A percentile compares a stretch with the other conserved stretches of the same genome.
phyloP scores from a whole-genome alignment of 1,140 invertebrate species.

The Carcinoscorpius rotundicauda region DNA sequence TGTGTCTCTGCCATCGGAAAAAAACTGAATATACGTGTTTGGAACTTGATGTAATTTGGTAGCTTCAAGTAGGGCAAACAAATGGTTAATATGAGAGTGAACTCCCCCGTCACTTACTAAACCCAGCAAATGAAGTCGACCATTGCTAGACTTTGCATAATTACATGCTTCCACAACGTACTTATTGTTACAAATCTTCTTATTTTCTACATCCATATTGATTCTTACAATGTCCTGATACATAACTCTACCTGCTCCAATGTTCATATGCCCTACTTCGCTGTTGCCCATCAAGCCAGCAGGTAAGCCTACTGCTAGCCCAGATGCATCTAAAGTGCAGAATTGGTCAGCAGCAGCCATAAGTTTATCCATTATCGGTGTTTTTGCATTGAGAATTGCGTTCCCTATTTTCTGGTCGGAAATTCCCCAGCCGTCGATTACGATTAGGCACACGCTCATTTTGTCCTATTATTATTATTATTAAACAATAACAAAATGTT shows the following conservation, averaged over 20 bases:
- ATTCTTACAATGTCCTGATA: slow-evolving; percentile 41
- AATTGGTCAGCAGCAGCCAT: slow-evolving; percentile 30
- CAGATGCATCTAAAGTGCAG: slow-evolving; percentile 37
- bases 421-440: slow-evolving; percentile 38
- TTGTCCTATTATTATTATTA: neutral
- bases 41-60: slow-evolving; percentile 34
- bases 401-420: slow-evolving; percentile 34
- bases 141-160: slow-evolving; percentile 30
- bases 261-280: slow-evolving; percentile 43
- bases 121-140: slow-evolving; percentile 35
- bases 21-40: slow-evolving; percentile 37
- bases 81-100: slow-evolving; percentile 40
- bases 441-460: slow-evolving; percentile 35
- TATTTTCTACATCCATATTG: slow-evolving; percentile 32
- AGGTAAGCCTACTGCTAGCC: slow-evolving; percentile 37
- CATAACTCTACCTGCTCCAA: slow-evolving; percentile 40
- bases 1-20: slow-evolving; percentile 40
- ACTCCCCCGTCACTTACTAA: slow-evolving; percentile 40
- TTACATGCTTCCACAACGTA: slow-evolving; percentile 30
- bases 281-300: slow-evolving; percentile 41
- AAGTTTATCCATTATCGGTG: slow-evolving; percentile 35
- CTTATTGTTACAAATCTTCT: slow-evolving; percentile 31
- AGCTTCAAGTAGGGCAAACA: slow-evolving; percentile 33
- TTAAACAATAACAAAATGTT: no score
- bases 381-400: slow-evolving; percentile 34